A percentile compares a stretch with the other conserved stretches of the same genome.
phyloP scores from a whole-genome alignment of 2,113 vertebrate species.

The Elephas maximus region DNA sequence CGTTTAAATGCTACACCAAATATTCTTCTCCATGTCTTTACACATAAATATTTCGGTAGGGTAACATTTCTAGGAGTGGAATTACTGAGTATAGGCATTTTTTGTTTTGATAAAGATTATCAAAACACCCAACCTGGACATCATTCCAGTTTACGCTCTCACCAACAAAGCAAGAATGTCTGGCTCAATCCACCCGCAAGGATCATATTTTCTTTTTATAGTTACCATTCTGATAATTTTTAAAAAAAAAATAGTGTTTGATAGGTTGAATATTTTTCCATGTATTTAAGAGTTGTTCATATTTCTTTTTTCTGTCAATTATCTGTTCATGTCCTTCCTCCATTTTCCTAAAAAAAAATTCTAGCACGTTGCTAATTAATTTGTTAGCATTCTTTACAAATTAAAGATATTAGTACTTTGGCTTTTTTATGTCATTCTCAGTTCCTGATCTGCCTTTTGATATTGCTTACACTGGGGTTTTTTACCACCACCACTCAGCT shows the following conservation, averaged over 20 bases:
- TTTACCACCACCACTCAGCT: not conserved
- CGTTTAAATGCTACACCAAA: not conserved
- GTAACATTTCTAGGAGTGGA: not conserved
- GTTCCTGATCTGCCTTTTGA: not conserved
- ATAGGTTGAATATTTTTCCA: not conserved
- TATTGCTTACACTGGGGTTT: not conserved
- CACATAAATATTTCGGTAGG: not conserved
- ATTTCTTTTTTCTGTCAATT: constrained; percentile 44
- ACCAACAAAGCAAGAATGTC: not conserved
- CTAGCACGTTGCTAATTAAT: not conserved
- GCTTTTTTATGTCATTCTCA: not conserved
- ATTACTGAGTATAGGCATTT: not conserved
- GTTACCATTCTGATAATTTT: constrained; percentile 22
- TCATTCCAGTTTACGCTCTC: not conserved
- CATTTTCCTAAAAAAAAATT: not conserved
- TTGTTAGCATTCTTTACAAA: not conserved
- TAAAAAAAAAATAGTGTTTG: not conserved
- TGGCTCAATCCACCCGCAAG: not conserved
- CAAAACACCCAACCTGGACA: not conserved
- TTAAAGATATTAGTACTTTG: not conserved
- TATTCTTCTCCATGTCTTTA: not conserved
- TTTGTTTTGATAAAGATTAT: constrained; percentile 31
- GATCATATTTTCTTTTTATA: not conserved
- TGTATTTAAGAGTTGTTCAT: constrained; percentile 19
- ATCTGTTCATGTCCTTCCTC: not conserved